Conservation (phyloP, 2,888 invertebrate genomes). For the Aspidiotus destructor region DNA sequence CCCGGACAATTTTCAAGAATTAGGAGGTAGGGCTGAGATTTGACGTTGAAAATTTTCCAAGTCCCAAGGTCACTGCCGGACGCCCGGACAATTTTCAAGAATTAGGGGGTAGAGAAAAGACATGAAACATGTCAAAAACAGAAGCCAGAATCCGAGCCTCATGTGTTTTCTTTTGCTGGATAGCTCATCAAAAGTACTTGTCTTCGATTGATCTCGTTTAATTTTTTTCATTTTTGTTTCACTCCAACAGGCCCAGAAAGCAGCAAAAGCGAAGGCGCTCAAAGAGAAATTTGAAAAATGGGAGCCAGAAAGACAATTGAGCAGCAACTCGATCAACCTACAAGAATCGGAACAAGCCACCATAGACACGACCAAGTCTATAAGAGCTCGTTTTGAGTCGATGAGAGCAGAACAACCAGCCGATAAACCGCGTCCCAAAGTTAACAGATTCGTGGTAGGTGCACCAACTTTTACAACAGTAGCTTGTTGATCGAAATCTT, state of each 20-base stretch:
- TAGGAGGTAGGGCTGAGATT: too few species aligned
- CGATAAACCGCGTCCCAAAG: slow-evolving; percentile 55
- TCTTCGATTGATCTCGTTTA: not conserved
- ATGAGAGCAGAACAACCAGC: slow-evolving; percentile 51
- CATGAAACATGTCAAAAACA: too few species aligned
- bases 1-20: too few species aligned
- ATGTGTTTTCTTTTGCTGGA: too few species aligned
- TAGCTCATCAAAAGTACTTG: too few species aligned
- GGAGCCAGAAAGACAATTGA: slow-evolving; percentile 53
- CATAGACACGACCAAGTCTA: slow-evolving; percentile 70
- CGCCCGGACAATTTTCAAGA: too few species aligned
- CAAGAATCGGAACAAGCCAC: slow-evolving; percentile 50
- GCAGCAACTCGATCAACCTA: slow-evolving; percentile 44
- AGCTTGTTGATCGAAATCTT: too few species aligned
- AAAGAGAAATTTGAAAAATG: slow-evolving; percentile 82
- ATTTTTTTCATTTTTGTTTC: not conserved
- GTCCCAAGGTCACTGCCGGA: too few species aligned
- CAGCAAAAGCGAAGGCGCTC: slow-evolving; percentile 69
- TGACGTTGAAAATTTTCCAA: too few species aligned
- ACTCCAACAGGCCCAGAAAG: slow-evolving; percentile 33
- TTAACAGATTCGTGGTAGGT: slow-evolving; percentile 88
- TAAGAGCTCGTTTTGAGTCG: slow-evolving; percentile 68
- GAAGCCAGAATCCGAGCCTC: too few species aligned
- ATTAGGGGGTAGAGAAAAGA: too few species aligned
- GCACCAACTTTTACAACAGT: not conserved